phyloP scores from a whole-genome alignment of 2,888 invertebrate species.

The Agrilus biguttatus region DNA sequence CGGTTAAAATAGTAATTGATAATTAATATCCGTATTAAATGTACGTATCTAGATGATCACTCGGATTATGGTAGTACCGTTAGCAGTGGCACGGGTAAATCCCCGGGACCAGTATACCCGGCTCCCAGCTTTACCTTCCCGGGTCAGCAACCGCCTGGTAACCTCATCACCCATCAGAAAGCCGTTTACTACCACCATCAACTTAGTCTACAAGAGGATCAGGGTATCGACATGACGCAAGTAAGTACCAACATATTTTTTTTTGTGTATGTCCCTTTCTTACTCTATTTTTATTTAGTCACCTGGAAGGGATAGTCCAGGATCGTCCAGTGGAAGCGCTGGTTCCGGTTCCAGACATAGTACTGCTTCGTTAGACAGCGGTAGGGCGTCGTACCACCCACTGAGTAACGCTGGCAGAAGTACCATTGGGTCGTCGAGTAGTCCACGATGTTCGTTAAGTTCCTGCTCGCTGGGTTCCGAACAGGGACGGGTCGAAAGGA shows the following conservation, averaged over 20 bases:
- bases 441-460: slow-evolving; percentile 60
- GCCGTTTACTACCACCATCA: slow-evolving; percentile 72
- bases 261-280: neutral
- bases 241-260: slow-evolving; percentile 24
- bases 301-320: slow-evolving; percentile 87
- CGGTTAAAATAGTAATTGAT: neutral
- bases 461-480: slow-evolving; percentile 62
- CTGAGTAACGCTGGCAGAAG: slow-evolving; percentile 34
- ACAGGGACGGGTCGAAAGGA: slow-evolving; percentile 55
- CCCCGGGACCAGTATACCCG: slow-evolving; percentile 47
- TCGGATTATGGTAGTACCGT: slow-evolving; percentile 51
- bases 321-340: slow-evolving; percentile 73
- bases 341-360: slow-evolving; percentile 82
- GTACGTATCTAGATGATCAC: slow-evolving; percentile 43
- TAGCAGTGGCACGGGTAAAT: slow-evolving; percentile 49
- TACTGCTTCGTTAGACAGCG: slow-evolving; percentile 79
- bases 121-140: slow-evolving; percentile 65
- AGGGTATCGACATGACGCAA: slow-evolving; percentile 79
- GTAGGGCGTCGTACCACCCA: slow-evolving; percentile 70
- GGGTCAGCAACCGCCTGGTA: slow-evolving; percentile 41
- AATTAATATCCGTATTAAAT: too few species aligned
- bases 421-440: slow-evolving; percentile 37
- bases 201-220: slow-evolving; percentile 70
- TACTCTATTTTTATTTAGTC: slow-evolving; percentile 38
- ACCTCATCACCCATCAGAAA: slow-evolving; percentile 59